phyloP scores from a whole-genome alignment of 53 echinoderm and acorn worm genomes.

The Antedon mediterranea region DNA sequence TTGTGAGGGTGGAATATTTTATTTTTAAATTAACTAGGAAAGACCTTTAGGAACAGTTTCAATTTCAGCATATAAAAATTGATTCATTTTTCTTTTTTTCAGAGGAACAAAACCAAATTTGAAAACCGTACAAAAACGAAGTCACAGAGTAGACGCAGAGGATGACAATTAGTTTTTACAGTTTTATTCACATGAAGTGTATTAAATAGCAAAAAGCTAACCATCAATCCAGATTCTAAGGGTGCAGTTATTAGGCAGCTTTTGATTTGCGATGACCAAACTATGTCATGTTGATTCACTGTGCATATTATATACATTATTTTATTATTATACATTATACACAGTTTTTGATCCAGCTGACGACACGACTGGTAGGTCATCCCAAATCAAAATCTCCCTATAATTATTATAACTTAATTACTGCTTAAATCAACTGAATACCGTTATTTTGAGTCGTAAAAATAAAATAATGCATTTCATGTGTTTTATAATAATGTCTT shows the following conservation, averaged over 20 bases:
- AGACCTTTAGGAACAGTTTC: too few relatives aligned
- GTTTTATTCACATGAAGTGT: constrained; percentile 9
- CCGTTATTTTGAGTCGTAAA: not conserved
- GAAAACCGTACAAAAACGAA: constrained; percentile 56
- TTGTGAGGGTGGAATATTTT: too few relatives aligned
- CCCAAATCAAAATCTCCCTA: too few relatives aligned
- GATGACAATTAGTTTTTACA: not conserved
- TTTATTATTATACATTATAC: too few relatives aligned
- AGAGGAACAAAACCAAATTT: constrained; percentile 51
- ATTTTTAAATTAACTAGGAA: too few relatives aligned
- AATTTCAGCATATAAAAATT: too few relatives aligned
- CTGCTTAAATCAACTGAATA: not conserved
- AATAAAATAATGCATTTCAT: not conserved
- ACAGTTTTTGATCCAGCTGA: too few relatives aligned
- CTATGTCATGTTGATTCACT: too few relatives aligned
- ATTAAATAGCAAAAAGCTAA: constrained; percentile 22
- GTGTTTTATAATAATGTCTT: not conserved
- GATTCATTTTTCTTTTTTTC: not conserved
- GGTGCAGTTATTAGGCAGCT: not conserved
- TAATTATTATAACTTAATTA: not conserved
- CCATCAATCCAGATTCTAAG: not conserved
- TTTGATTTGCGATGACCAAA: too few relatives aligned
- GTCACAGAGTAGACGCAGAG: constrained; percentile 11
- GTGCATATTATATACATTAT: too few relatives aligned
- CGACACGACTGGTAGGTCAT: too few relatives aligned